Conservation (phyloP, 1,140 invertebrate genomes). For the Eulimnadia texana region DNA sequence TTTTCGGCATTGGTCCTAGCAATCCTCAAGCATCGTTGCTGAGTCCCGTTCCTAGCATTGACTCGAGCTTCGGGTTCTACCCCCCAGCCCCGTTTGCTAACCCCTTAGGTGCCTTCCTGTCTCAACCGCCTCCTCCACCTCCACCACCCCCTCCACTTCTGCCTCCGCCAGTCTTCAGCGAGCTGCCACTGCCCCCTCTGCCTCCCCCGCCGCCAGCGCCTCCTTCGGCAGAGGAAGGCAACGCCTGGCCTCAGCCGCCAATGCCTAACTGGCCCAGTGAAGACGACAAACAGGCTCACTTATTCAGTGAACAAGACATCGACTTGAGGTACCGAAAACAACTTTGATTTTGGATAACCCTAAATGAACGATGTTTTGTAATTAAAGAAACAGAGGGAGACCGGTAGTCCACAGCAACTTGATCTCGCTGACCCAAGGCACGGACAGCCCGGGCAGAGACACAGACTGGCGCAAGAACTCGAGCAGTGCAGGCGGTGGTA, state of each 20-base stretch:
- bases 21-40: too few species aligned
- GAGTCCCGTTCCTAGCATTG: too few species aligned
- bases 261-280: too few species aligned
- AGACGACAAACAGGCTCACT: too few species aligned
- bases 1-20: too few species aligned
- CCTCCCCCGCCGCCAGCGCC: constrained; percentile 15
- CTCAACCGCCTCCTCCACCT: constrained; percentile 6
- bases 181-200: constrained; percentile 23
- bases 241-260: too few species aligned
- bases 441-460: background rate
- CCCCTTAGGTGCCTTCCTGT: background rate
- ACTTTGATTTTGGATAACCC: too few species aligned
- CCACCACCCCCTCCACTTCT: constrained; percentile 17
- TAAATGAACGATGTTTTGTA: too few species aligned
- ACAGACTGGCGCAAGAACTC: background rate
- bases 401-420: constrained; percentile 5
- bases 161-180: constrained; percentile 19
- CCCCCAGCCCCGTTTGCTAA: too few species aligned
- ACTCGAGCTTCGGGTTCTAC: too few species aligned
- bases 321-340: background rate
- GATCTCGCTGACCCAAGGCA: constrained; percentile 3
- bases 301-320: too few species aligned
- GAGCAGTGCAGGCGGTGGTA: too few species aligned
- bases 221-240: constrained; percentile 9
- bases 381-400: constrained; percentile 3